Conservation (phyloP, 2,113 vertebrate genomes). For the human (Homo sapiens) region DNA sequence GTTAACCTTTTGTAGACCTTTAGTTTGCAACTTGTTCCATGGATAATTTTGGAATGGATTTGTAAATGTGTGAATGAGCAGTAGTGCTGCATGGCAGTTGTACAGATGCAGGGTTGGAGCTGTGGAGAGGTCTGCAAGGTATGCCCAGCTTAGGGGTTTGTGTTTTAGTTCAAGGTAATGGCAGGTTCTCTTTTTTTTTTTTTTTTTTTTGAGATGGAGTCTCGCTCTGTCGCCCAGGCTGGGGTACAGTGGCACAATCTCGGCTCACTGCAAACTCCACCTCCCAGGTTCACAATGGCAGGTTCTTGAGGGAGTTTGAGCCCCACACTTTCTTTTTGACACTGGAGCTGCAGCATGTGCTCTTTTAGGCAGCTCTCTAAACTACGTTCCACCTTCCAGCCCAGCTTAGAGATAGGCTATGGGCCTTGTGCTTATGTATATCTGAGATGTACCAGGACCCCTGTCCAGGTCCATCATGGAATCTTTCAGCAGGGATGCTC, state of each 20-base stretch:
- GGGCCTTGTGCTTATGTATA: not conserved
- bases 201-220: no score
- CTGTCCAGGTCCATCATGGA: not conserved
- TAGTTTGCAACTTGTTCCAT: not conserved
- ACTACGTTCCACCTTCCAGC: not conserved
- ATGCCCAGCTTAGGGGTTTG: no score
- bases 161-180: rapidly evolving
- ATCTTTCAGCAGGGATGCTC: not conserved
- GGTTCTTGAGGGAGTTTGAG: not conserved
- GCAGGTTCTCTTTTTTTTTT: not conserved
- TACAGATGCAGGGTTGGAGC: not conserved
- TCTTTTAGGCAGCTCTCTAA: not conserved
- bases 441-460: not conserved
- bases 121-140: no score
- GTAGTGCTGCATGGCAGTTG: rapidly evolving
- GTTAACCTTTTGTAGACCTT: not conserved
- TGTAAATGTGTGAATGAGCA: not conserved
- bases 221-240: no score
- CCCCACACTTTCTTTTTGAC: rapidly evolving
- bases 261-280: no score
- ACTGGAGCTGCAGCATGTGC: rapidly evolving
- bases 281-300: no score
- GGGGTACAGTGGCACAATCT: no score
- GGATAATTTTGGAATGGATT: not conserved
- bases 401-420: not conserved